These are phyloP conservation scores for Geophilus truncorum DNA, from an alignment of 2,888 invertebrate species.

Conservation along the genomic window DNA sequence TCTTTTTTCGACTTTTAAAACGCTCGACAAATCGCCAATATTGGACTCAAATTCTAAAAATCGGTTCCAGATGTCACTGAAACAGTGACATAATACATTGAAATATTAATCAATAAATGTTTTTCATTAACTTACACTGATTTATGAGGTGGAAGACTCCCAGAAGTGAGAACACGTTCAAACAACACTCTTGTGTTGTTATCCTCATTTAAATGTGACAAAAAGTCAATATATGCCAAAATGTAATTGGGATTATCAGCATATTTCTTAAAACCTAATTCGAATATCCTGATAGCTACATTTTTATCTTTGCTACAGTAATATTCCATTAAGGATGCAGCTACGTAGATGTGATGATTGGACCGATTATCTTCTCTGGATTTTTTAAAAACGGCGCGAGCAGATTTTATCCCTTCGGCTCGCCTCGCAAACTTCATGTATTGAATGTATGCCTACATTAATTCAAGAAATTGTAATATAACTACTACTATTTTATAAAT, in stretches of 20 bases:
- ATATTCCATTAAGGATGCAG: slow-evolving; percentile 98
- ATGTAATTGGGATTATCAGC: slow-evolving; percentile 92
- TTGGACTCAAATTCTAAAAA: slow-evolving; percentile 98
- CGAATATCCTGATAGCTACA: slow-evolving; percentile 94
- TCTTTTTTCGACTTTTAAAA: slow-evolving; percentile 93
- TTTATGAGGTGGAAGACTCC: slow-evolving; percentile 81
- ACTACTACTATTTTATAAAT: too few species aligned
- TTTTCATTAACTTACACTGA: slow-evolving; percentile 62
- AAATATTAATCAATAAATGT: neutral
- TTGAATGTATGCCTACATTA: slow-evolving; percentile 79
- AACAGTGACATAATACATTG: too few species aligned
- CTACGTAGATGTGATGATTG: slow-evolving; percentile 89
- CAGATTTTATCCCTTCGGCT: slow-evolving; percentile 96
- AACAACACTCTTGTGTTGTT: slow-evolving; percentile 99
- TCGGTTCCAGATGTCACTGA: slow-evolving; percentile 93
- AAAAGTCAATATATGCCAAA: slow-evolving; percentile 90
- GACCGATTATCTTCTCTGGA: slow-evolving; percentile 82
- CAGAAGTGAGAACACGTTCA: slow-evolving; percentile 90
- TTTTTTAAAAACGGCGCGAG: slow-evolving; percentile 87
- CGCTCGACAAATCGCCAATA: slow-evolving; percentile 94
- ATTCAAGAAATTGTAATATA: neutral
- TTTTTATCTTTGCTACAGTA: slow-evolving; percentile 98
- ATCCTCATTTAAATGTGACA: slow-evolving; percentile 97
- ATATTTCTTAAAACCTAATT: slow-evolving; percentile 94
- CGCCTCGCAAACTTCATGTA: slow-evolving; percentile 98